These are phyloP conservation scores for Listrodromus nycthemerus DNA, from an alignment of 2,888 invertebrate genomes.

Conservation along the genomic window DNA sequence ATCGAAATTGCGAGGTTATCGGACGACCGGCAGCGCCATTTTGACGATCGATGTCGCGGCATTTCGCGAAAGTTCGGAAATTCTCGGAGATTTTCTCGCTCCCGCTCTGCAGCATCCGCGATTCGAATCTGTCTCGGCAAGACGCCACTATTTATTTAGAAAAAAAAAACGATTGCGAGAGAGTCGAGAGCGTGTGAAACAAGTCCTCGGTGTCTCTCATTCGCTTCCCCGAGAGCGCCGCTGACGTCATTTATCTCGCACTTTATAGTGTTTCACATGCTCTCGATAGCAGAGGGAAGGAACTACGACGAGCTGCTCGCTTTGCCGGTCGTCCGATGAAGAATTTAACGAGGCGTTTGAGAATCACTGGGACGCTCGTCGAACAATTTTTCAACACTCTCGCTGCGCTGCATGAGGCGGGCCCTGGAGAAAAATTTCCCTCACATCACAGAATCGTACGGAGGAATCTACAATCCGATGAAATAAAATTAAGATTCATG, in stretches of 20 bases:
- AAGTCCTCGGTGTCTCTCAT: too few relatives aligned
- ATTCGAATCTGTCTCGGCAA: constrained; percentile 20
- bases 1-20: constrained; percentile 5
- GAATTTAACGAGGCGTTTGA: neutral
- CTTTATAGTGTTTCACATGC: too few relatives aligned
- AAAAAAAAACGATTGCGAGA: neutral
- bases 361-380: neutral
- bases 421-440: too few relatives aligned
- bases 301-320: neutral
- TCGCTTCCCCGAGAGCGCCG: too few relatives aligned
- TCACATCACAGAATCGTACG: too few relatives aligned
- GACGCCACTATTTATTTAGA: constrained; percentile 2
- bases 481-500: too few relatives aligned
- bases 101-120: constrained; percentile 21
- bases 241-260: too few relatives aligned
- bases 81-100: constrained; percentile 3
- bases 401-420: neutral
- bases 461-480: too few relatives aligned
- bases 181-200: neutral
- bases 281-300: neutral
- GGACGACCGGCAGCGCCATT: constrained; percentile 11
- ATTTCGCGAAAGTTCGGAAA: constrained; percentile 10
- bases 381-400: neutral
- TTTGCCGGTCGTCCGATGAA: neutral
- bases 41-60: constrained; percentile 33